A percentile compares a stretch with the other conserved stretches of the same genome.
phyloP scores from a whole-genome alignment of 2,113 vertebrate species.

The Chloroceryle aenea region DNA sequence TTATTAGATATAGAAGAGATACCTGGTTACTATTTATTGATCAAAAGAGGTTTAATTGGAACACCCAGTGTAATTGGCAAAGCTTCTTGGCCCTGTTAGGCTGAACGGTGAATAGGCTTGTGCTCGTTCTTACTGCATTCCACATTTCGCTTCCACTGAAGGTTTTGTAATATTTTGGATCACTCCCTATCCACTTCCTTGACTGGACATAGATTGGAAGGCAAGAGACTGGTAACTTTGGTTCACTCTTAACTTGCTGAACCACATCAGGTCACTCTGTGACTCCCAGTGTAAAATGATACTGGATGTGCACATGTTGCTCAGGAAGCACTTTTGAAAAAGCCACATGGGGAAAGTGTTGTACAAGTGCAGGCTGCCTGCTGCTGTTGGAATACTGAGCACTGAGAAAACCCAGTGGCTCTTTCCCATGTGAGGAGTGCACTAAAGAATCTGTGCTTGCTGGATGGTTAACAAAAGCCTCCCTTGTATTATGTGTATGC shows the following conservation, averaged over 20 bases:
- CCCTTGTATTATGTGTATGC: background rate
- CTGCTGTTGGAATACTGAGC: background rate
- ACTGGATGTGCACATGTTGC: background rate
- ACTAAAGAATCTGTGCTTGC: background rate
- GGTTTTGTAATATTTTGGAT: background rate
- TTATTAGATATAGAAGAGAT: background rate
- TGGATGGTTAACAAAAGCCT: background rate
- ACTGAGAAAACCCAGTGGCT: background rate
- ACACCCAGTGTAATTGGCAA: background rate
- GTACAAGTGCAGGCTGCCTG: background rate
- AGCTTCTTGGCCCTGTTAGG: background rate
- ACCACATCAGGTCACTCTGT: background rate
- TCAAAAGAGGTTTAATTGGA: background rate
- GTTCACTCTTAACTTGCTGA: background rate
- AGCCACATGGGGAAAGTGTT: background rate
- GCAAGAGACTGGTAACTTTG: rapidly evolving
- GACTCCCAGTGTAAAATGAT: background rate
- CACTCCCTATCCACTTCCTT: background rate
- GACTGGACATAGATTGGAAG: background rate
- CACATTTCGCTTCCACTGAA: background rate
- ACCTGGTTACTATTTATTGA: background rate
- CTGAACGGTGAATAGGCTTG: background rate
- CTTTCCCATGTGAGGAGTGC: background rate
- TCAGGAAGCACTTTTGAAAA: background rate
- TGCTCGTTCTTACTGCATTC: background rate